Conservation (phyloP, 2,797 vertebrate species). For the Neopelma chrysocephalum region DNA sequence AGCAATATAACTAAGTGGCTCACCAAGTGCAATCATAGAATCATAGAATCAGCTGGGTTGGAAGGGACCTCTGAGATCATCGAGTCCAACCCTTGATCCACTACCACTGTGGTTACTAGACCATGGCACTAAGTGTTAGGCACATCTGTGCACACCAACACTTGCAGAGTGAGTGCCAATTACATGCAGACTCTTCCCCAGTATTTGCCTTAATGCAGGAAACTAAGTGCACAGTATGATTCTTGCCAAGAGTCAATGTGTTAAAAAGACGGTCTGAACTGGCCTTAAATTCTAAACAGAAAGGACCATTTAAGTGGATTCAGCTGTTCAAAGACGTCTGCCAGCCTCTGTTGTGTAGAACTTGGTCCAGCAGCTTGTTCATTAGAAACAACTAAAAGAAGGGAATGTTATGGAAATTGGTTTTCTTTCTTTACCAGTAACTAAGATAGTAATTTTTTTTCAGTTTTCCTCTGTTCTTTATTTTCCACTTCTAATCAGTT, state of each 20-base stretch:
- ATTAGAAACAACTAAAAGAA: constrained; percentile 24
- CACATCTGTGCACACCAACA: neutral
- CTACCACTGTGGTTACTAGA: too few species aligned
- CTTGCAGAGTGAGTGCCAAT: neutral
- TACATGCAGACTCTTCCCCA: neutral
- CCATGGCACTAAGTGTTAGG: neutral
- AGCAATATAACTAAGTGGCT: neutral
- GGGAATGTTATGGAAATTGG: neutral
- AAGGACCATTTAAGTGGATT: constrained; percentile 55
- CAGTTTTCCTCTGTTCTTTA: neutral
- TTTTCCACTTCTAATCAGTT: neutral
- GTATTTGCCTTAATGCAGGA: neutral
- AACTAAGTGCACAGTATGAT: neutral
- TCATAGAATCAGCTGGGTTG: too few species aligned
- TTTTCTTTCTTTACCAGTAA: constrained; percentile 21
- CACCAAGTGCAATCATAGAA: neutral
- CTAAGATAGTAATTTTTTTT: neutral
- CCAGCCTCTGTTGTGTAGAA: neutral
- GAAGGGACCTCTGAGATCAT: too few species aligned
- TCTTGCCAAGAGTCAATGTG: constrained; percentile 6
- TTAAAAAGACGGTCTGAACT: constrained; percentile 32
- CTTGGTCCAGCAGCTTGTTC: constrained; percentile 20
- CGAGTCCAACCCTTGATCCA: too few species aligned
- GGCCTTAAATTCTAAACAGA: constrained; percentile 21
- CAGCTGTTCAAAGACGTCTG: constrained; percentile 18